phyloP scores from a whole-genome alignment of 2,888 invertebrate species.

The Cordilura impudica region DNA sequence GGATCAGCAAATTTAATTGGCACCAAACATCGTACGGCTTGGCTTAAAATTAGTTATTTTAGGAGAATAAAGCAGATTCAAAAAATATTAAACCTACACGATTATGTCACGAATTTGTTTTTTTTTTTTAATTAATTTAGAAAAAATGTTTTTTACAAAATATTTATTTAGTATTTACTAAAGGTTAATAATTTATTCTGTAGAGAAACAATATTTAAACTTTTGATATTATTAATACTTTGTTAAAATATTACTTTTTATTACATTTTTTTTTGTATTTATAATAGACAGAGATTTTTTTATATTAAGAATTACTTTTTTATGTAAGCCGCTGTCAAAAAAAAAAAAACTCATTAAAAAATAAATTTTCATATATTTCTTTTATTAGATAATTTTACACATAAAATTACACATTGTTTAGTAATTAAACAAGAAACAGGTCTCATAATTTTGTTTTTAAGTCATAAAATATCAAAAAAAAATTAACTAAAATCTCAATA shows the following conservation, averaged over 20 bases:
- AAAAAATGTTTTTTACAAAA: too few relatives aligned
- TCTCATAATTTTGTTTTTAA: constrained; percentile 31
- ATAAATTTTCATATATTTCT: constrained; percentile 1
- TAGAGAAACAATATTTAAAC: not conserved
- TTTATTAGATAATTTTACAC: constrained; percentile 1
- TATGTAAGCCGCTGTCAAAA: not conserved
- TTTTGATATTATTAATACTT: constrained; percentile 30
- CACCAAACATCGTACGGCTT: too few relatives aligned
- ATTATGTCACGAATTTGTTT: too few relatives aligned
- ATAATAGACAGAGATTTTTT: constrained; percentile 34
- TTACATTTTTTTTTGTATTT: constrained; percentile 20
- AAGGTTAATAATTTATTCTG: not conserved
- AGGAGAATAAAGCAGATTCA: too few relatives aligned
- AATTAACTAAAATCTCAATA: constrained; percentile 50
- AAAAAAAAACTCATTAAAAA: not conserved
- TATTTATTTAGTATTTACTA: too few relatives aligned
- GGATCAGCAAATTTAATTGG: too few relatives aligned
- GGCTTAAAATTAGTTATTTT: too few relatives aligned
- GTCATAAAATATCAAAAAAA: constrained; percentile 19
- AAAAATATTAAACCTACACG: too few relatives aligned
- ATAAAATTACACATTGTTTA: not conserved
- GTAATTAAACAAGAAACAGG: constrained; percentile 15
- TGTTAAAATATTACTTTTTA: constrained; percentile 35
- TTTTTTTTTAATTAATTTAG: too few relatives aligned
- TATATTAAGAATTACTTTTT: not conserved